Evolutionary conservation across 2,113 vertebrate genomes (phyloP).

Genomic region (Desmodus rotundus): DNA sequence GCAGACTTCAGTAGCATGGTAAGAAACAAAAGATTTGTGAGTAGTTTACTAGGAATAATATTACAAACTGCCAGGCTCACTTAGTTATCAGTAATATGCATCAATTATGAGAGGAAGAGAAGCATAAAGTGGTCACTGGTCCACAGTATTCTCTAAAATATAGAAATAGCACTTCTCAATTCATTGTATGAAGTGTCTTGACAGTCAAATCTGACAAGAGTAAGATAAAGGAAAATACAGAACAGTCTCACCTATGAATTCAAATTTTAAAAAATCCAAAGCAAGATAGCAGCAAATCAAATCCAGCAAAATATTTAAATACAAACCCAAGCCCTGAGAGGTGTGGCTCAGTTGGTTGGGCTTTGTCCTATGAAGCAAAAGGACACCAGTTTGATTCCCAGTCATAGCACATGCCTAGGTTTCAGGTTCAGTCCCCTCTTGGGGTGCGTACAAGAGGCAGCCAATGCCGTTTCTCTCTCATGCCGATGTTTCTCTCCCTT

Average conservation of each 20-base stretch:
- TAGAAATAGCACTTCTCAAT: not conserved
- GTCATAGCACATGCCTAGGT: too few species aligned
- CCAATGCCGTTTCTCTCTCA: too few species aligned
- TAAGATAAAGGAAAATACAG: not conserved
- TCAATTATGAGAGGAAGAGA: not conserved
- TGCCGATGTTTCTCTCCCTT: too few species aligned
- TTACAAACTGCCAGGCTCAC: not conserved
- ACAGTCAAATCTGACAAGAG: not conserved
- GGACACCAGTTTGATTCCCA: too few species aligned
- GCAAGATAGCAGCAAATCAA: not conserved
- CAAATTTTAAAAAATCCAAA: not conserved
- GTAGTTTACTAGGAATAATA: not conserved
- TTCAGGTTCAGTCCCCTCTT: too few species aligned
- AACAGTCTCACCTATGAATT: not conserved
- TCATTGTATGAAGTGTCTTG: not conserved
- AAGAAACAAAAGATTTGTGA: not conserved
- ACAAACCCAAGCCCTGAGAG: not conserved
- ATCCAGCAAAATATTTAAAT: not conserved
- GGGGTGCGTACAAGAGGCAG: too few species aligned
- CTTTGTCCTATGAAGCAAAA: too few species aligned
- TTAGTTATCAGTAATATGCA: not conserved
- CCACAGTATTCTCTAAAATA: not conserved
- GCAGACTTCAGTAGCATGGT: not conserved
- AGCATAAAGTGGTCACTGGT: not conserved
- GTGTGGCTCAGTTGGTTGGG: too few species aligned